phyloP scores from a whole-genome alignment of 2,113 vertebrate species.

The Thunnus maccoyii region DNA sequence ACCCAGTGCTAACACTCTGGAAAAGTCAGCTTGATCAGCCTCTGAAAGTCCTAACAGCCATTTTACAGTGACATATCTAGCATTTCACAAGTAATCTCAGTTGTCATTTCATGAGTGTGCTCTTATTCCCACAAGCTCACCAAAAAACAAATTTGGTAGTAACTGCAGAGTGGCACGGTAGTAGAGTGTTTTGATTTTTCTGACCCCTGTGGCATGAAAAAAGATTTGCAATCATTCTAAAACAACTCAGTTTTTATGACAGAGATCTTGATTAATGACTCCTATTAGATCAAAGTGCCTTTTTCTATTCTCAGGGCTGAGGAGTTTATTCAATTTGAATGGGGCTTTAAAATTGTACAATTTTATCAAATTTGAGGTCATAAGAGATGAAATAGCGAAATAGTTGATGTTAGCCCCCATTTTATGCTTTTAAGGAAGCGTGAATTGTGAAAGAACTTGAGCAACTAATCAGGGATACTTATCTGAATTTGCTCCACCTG shows the following conservation, averaged over 20 bases:
- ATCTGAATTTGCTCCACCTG: background rate
- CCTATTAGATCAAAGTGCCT: slow-evolving; percentile 27
- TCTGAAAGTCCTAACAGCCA: background rate
- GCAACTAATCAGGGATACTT: background rate
- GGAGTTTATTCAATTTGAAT: slow-evolving; percentile 29
- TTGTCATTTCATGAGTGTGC: background rate
- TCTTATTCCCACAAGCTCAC: background rate
- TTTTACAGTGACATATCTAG: background rate
- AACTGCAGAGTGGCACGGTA: background rate
- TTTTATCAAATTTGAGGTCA: slow-evolving; percentile 3
- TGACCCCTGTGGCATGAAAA: slow-evolving; percentile 2
- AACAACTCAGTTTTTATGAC: slow-evolving; percentile 18
- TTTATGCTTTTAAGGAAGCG: slow-evolving; percentile 8
- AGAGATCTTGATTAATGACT: slow-evolving; percentile 8
- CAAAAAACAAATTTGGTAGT: background rate
- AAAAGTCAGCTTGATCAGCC: background rate
- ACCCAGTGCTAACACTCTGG: background rate
- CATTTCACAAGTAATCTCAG: background rate
- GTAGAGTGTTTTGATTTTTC: slow-evolving; percentile 6
- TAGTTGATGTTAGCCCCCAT: background rate
- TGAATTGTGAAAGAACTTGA: background rate
- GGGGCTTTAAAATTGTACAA: background rate
- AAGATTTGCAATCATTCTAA: slow-evolving; percentile 1
- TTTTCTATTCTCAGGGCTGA: slow-evolving; percentile 21
- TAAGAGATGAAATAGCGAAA: background rate